phyloP scores from a whole-genome alignment of 2,797 vertebrate species.

The Aulostomus chinensis region DNA sequence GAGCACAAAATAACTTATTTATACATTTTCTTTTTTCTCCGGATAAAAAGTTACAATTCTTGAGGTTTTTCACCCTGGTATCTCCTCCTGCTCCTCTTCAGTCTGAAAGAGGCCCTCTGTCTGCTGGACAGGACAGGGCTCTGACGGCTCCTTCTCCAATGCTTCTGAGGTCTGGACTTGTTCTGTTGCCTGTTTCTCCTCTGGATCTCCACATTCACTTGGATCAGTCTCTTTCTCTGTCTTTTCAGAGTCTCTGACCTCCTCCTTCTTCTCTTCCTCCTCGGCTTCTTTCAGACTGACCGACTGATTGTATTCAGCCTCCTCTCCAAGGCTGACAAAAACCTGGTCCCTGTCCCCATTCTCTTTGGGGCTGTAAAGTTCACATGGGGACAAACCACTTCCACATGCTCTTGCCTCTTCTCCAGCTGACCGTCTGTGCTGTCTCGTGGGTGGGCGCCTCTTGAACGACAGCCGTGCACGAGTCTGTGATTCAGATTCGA shows the following conservation, averaged over 20 bases:
- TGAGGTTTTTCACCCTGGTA: conserved; percentile 1
- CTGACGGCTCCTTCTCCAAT: conserved; percentile 23
- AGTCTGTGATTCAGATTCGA: conserved; percentile 56
- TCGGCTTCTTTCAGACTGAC: conserved; percentile 26
- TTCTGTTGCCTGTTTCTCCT: conserved; percentile 30
- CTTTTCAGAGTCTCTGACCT: conserved; percentile 42
- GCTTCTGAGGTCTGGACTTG: conserved; percentile 21
- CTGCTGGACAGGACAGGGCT: conserved; percentile 5
- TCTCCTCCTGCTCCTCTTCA: conserved; percentile 30
- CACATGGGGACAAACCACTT: conserved; percentile 32
- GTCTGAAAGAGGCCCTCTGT: conserved; percentile 4
- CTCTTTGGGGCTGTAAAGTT: conserved; percentile 46
- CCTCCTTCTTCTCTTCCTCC: conserved; percentile 24
- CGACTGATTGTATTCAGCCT: conserved; percentile 8
- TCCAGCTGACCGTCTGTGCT: conserved; percentile 75
- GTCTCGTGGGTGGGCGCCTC: conserved; percentile 78
- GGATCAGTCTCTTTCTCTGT: conserved; percentile 39
- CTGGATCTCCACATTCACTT: neutral
- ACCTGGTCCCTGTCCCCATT: conserved; percentile 62
- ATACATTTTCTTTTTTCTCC: conserved; percentile 14
- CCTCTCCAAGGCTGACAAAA: conserved; percentile 29
- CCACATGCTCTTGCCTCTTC: conserved; percentile 50
- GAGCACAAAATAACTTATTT: conserved; percentile 51
- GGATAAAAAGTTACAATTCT: conserved; percentile 38
- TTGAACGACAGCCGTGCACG: conserved; percentile 80